Evolutionary conservation across 2,113 vertebrate genomes (phyloP), one percentile per base, ranked within the genome.

Genomic region (Vulpes ferrilata): DNA sequence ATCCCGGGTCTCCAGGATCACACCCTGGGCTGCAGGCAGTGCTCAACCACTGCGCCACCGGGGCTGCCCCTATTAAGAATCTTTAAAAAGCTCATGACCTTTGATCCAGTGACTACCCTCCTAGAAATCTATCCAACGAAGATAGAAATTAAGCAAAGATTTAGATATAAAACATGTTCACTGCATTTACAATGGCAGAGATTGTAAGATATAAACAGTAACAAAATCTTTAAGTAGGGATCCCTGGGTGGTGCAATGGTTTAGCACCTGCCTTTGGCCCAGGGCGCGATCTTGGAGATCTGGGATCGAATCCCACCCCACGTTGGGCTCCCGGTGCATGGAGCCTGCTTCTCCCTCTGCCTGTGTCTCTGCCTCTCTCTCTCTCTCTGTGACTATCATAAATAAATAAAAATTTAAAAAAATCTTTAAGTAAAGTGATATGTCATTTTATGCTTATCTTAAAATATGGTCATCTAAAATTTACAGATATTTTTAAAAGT

Each of bases 151-250:
- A 57, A 78, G 16, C 48, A 84, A 84, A 91, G 11, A 69, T 85
- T 89, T 95, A 69, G 30, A 91, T 85, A 38, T 51, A 69, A 79
- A 95, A 86, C 59, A 95, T 90, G 35, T 59, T 95, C 27, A 85
- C 22, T 69, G 48, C 22, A 95, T 85, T 76, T 57, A 51, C 59
- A 95, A 79, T 60, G 71, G 48, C 67, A 90, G 65, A 95, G 53
- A 51, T 35, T 78, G 7, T n/a, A 79, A 95, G 85, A 60, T 60
- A 59, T 85, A 51, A 90, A n/a, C 22, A 51, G 22, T 30, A 73
- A 8, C 81, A 62, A 94, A 62, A 81, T 80, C 48, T 38, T 90
- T 55, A 60, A 67, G 55, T 74, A 83, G 67, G 38, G 38, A 4
- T 38, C 38, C 38, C 38, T 38, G 38, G 38, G 38, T 38, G 38